Evolutionary conservation across 2,113 vertebrate species (phyloP).

Genomic region (Syngnathus floridae): DNA sequence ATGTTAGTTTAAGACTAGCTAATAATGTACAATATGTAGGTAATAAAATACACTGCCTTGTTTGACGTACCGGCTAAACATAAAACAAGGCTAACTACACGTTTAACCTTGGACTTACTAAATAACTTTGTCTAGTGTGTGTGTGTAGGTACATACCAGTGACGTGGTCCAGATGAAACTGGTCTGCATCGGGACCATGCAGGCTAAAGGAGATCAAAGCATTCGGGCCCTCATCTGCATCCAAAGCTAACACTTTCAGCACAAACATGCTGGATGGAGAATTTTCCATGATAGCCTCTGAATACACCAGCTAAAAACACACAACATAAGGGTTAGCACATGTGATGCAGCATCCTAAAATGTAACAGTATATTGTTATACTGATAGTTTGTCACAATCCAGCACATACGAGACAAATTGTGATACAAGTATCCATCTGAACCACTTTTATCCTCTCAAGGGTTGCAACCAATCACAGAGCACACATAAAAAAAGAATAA

Average conservation of each 20-base stretch:
- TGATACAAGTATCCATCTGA: no score
- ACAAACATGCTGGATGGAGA: constrained; percentile 73
- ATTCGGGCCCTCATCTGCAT: constrained; percentile 80
- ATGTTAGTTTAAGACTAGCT: no score
- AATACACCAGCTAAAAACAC: constrained; percentile 77
- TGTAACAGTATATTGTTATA: background rate
- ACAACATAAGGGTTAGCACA: constrained; percentile 10
- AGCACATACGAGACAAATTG: no score
- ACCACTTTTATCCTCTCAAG: no score
- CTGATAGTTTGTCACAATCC: no score
- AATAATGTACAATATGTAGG: no score
- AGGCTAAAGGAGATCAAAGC: constrained; percentile 85
- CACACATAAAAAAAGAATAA: no score
- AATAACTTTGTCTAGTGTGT: background rate
- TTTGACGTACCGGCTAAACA: no score
- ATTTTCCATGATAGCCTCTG: constrained; percentile 82
- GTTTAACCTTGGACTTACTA: background rate
- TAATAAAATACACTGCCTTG: no score
- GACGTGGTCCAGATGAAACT: constrained; percentile 81
- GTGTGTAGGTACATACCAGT: constrained; percentile 72
- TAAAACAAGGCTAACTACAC: background rate
- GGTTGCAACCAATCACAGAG: no score
- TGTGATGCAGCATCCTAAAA: background rate
- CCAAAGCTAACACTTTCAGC: constrained; percentile 81
- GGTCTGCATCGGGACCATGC: constrained; percentile 80